A percentile compares a stretch with the other conserved stretches of the same genome.
These are phyloP conservation scores for Catamblyrhynchus diadema DNA, from an alignment of 2,797 vertebrate genomes.

Conservation along the genomic window DNA sequence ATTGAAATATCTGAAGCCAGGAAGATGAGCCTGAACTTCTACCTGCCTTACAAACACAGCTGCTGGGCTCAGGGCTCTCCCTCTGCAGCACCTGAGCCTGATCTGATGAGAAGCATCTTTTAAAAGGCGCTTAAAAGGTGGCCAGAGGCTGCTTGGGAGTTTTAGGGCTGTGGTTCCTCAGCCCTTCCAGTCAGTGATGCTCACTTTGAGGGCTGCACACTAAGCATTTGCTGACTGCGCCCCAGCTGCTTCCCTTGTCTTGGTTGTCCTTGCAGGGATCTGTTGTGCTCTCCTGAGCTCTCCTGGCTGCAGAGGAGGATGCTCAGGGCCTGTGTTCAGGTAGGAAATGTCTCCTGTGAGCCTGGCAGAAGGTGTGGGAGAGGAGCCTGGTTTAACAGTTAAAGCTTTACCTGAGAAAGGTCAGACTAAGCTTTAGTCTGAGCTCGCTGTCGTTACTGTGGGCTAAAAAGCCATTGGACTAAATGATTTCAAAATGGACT, in stretches of 20 bases:
- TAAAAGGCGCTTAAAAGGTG: not conserved
- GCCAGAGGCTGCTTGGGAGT: not conserved
- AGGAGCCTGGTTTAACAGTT: not conserved
- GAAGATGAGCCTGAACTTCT: not conserved
- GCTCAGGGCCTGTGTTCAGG: fast-evolving
- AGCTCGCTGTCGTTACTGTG: not conserved
- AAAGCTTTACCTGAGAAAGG: not conserved
- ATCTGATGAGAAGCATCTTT: not conserved
- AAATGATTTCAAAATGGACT: not conserved
- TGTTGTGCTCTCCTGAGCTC: fast-evolving
- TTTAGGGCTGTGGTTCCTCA: fast-evolving
- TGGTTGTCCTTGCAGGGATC: fast-evolving
- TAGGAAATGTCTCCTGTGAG: fast-evolving
- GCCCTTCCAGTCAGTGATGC: fast-evolving
- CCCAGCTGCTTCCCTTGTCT: not conserved
- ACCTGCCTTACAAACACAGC: not conserved
- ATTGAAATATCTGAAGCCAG: not conserved
- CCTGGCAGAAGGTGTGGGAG: not conserved
- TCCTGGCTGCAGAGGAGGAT: not conserved
- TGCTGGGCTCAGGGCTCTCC: not conserved
- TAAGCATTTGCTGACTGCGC: fast-evolving
- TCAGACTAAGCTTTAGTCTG: not conserved
- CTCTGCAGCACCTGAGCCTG: not conserved
- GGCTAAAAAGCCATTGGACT: not conserved
- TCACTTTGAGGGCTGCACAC: not conserved